These are phyloP conservation scores for Phrynocephalus guinanensis DNA, from an alignment of 2,797 vertebrate genomes.

Conservation along the genomic window DNA sequence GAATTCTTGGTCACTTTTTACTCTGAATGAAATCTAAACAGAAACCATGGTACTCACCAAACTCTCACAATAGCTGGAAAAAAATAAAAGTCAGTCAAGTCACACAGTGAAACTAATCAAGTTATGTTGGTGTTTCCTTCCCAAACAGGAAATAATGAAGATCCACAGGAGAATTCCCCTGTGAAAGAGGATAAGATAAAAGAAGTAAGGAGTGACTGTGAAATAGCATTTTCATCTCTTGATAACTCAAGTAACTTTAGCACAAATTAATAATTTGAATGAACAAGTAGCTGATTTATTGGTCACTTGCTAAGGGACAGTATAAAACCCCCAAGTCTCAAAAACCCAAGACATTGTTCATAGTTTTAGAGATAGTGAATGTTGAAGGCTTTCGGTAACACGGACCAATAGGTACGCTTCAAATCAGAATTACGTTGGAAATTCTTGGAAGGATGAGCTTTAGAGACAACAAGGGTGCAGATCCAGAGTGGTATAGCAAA, in stretches of 20 bases:
- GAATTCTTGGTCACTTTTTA: not conserved
- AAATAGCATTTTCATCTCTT: constrained; percentile 37
- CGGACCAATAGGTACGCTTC: not conserved
- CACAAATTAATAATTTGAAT: constrained; percentile 25
- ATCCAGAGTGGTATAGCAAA: not conserved
- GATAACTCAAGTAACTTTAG: constrained; percentile 35
- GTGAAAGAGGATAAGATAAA: constrained; percentile 37
- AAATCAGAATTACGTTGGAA: not conserved
- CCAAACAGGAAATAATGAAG: constrained; percentile 55
- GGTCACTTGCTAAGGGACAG: not conserved
- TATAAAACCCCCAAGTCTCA: not conserved
- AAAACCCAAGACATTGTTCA: not conserved
- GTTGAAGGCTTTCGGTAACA: not conserved
- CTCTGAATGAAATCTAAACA: constrained; percentile 1
- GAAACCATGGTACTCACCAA: not conserved
- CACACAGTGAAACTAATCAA: constrained; percentile 25
- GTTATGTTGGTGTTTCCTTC: constrained; percentile 42
- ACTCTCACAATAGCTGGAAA: not conserved
- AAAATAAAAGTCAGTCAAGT: not conserved
- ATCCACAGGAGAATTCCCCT: constrained; percentile 34
- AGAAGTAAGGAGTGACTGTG: constrained; percentile 55
- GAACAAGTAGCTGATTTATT: constrained; percentile 57
- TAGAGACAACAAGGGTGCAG: not conserved
- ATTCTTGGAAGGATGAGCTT: not conserved
- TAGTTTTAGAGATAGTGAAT: not conserved